These are phyloP conservation scores for Drosophila limbata DNA, from an alignment of 2,888 invertebrate species.

Conservation along the genomic window DNA sequence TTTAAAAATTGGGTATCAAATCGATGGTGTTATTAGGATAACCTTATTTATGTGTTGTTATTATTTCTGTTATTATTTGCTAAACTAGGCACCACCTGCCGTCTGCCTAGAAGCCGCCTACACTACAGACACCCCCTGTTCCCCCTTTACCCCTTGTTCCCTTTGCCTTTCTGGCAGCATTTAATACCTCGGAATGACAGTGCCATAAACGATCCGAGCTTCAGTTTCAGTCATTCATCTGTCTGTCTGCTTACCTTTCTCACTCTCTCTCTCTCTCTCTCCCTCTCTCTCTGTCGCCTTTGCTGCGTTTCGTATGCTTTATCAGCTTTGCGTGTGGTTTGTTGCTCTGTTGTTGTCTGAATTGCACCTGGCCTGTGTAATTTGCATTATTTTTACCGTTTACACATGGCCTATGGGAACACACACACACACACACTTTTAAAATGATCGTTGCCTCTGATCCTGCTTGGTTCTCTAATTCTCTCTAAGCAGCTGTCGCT, in stretches of 20 bases:
- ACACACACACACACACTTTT: constrained; percentile 14
- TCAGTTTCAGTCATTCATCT: constrained; percentile 45
- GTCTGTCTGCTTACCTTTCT: constrained; percentile 26
- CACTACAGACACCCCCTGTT: constrained; percentile 36
- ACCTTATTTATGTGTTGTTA: neutral
- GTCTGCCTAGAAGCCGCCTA: constrained; percentile 17
- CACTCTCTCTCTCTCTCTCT: neutral
- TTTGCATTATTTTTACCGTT: constrained; percentile 76
- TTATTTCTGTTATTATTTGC: constrained; percentile 28
- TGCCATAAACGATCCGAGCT: constrained; percentile 29
- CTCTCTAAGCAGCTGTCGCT: constrained; percentile 59
- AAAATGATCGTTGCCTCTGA: constrained; percentile 31
- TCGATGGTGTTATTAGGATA: neutral
- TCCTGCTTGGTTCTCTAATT: constrained; percentile 44
- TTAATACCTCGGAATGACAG: constrained; percentile 11
- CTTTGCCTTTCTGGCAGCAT: neutral
- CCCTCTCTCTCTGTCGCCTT: neutral
- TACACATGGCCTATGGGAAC: constrained; percentile 52
- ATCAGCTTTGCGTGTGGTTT: constrained; percentile 65
- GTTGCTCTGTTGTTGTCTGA: constrained; percentile 50
- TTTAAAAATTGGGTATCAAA: no score
- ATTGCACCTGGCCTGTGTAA: constrained; percentile 82
- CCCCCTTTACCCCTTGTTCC: neutral
- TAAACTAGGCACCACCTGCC: constrained; percentile 49
- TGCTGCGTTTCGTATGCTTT: constrained; percentile 34